Base-by-base conservation (phyloP, 2,113 vertebrate species). In the Leuciscus idus region DNA sequence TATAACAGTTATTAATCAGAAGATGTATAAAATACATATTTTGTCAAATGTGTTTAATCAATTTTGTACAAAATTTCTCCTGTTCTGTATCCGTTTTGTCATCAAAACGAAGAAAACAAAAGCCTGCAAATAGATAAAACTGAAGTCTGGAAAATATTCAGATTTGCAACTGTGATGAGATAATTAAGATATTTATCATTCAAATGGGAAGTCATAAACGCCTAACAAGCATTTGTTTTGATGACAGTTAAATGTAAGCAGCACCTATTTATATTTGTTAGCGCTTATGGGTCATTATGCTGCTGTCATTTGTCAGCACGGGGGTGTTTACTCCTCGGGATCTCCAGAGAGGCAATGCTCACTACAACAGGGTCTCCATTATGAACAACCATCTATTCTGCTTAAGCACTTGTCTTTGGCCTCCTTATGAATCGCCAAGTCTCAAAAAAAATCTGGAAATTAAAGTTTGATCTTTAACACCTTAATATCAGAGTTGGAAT, bases 111-210 rank as follows among this genome's bases (percentile, higher is more conserved):
- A 57, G 28, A 59, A 6, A 36, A 33, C 19, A 4, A 61, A 79
- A 61, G 5, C 36, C 23, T 17, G 61, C 33, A 83, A 78, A 79
- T 76, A 81, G 21, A 79, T 21, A 26, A 59, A 80, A 43, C 19
- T 30, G 9, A 85, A 73, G 33, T 70, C 33, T 59, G 52, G 80
- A 46, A 87, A 80, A 57, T 81, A 81, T 83, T 85, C 87, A 87
- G 91, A 94, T 94, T 93, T 92, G 90, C 92, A 91, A 92, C 91
- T 91, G 87, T 92, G 93, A 91, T 90, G 59, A 89, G 88, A 91
- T 93, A 95, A 95, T 95, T 93, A 94, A 91, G 88, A 92, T 88
- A 93, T 95, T 93, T 91, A 94, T 94, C 93, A 93, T 94, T 93
- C 92, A 90, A 89, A 93, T 89, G 88, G 91, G 93, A 90, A 88